phyloP scores from a whole-genome alignment of 64 coral and sea anemone species.

The Trachythela sp. region DNA sequence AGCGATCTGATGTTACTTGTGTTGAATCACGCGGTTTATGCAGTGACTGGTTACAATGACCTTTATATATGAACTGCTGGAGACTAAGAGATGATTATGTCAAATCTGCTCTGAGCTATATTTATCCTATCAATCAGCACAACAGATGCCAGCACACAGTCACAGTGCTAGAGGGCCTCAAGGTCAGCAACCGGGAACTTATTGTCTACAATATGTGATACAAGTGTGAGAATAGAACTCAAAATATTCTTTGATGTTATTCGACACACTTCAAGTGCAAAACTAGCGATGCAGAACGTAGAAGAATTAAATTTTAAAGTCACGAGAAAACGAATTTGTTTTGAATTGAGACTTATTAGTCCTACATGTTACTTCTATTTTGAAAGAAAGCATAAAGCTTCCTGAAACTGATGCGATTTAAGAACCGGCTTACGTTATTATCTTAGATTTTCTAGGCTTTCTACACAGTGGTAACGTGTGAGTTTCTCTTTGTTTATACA shows the following conservation, averaged over 20 bases:
- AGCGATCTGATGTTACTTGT: not conserved
- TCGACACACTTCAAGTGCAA: slow-evolving; percentile 1
- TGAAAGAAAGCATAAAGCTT: not conserved
- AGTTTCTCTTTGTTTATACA: not conserved
- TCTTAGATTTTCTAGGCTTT: not conserved
- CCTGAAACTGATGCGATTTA: not conserved
- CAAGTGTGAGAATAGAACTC: not conserved
- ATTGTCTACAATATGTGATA: not conserved
- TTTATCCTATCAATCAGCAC: not conserved
- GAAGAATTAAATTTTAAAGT: not conserved
- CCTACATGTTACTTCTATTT: not conserved
- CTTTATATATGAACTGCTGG: not conserved
- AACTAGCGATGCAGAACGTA: not conserved
- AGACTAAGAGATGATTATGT: not conserved
- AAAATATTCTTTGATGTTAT: not conserved
- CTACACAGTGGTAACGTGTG: not conserved
- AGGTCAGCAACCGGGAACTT: not conserved
- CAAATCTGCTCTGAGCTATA: slow-evolving; percentile 1
- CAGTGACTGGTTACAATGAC: not conserved
- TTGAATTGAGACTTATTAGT: not conserved
- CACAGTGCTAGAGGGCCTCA: not conserved
- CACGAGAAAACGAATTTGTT: not conserved
- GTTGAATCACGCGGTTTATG: not conserved
- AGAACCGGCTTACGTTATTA: not conserved
- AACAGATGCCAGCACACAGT: not conserved